Percentiles rank a stretch among this genome's conserved stretches.
phyloP scores from a whole-genome alignment of 2,888 invertebrate genomes.

The Phania funesta region DNA sequence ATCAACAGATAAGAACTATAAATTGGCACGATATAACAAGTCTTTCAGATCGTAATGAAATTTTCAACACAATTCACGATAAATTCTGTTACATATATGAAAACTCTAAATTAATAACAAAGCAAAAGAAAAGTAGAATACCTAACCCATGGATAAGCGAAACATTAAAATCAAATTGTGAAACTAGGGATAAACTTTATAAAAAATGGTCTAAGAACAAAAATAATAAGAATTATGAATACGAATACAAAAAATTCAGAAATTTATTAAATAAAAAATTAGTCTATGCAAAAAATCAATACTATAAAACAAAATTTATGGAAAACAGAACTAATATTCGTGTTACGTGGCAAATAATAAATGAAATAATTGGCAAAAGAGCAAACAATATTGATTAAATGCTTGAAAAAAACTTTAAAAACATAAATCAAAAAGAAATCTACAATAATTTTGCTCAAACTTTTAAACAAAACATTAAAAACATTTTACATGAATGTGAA shows the following conservation, averaged over 20 bases:
- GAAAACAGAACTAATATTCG: slow-evolving; percentile 11
- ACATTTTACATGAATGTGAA: slow-evolving; percentile 1
- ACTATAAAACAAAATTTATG: not conserved
- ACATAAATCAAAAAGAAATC: not conserved
- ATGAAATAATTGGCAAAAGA: slow-evolving; percentile 8
- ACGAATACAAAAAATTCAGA: slow-evolving; percentile 2
- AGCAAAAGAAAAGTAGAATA: not conserved
- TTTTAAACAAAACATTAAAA: slow-evolving; percentile 22
- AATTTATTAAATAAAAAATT: slow-evolving; percentile 10
- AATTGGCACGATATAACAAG: not conserved
- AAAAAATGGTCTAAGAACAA: slow-evolving; percentile 11
- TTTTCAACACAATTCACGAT: not conserved
- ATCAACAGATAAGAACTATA: not conserved
- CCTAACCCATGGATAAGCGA: slow-evolving; percentile 23
- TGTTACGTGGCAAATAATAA: slow-evolving; percentile 1
- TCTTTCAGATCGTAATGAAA: not conserved
- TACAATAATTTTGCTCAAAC: not conserved
- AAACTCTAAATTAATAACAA: not conserved
- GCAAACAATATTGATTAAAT: not conserved
- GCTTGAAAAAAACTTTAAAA: slow-evolving; percentile 11
- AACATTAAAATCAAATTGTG: not conserved
- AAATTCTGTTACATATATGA: not conserved
- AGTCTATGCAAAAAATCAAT: not conserved
- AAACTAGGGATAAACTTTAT: slow-evolving; percentile 42
- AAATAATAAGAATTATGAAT: slow-evolving; percentile 6